A percentile compares a stretch with the other conserved stretches of the same genome.
phyloP scores from a whole-genome alignment of 2,888 invertebrate genomes.

The Tanypteryx hageni region DNA sequence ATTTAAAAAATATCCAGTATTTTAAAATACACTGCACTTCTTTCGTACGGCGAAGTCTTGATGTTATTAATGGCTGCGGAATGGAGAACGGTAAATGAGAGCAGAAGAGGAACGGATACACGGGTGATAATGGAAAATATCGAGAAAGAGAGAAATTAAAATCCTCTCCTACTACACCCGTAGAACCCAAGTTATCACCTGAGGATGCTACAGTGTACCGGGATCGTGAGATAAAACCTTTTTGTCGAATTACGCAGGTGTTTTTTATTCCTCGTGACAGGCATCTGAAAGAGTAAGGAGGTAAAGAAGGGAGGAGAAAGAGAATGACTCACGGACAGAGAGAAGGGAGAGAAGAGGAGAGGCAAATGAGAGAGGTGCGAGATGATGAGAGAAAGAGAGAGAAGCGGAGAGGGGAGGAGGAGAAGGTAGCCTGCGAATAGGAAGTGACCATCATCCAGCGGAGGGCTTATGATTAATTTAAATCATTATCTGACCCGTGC shows the following conservation, averaged over 20 bases:
- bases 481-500: slow-evolving; percentile 60
- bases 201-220: too few relatives aligned
- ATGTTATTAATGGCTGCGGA: too few relatives aligned
- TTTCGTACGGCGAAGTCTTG: too few relatives aligned
- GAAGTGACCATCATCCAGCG: slow-evolving; percentile 57
- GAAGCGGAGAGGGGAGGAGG: background rate
- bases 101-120: too few relatives aligned
- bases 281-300: slow-evolving; percentile 14
- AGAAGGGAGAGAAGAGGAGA: background rate
- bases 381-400: background rate
- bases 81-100: too few relatives aligned
- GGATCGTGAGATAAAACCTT: too few relatives aligned
- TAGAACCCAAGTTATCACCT: too few relatives aligned
- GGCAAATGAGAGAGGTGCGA: background rate
- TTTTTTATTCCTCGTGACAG: background rate
- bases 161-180: too few relatives aligned
- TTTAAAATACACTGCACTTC: too few relatives aligned
- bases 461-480: slow-evolving; percentile 64
- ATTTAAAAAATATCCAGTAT: too few relatives aligned
- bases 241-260: background rate
- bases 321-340: background rate
- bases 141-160: too few relatives aligned
- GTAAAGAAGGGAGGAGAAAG: slow-evolving; percentile 40
- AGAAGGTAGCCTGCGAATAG: slow-evolving; percentile 50
- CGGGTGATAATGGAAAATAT: too few relatives aligned